These are phyloP conservation scores for Eumeta japonica DNA, from an alignment of 1,140 invertebrate species.

Conservation along the genomic window DNA sequence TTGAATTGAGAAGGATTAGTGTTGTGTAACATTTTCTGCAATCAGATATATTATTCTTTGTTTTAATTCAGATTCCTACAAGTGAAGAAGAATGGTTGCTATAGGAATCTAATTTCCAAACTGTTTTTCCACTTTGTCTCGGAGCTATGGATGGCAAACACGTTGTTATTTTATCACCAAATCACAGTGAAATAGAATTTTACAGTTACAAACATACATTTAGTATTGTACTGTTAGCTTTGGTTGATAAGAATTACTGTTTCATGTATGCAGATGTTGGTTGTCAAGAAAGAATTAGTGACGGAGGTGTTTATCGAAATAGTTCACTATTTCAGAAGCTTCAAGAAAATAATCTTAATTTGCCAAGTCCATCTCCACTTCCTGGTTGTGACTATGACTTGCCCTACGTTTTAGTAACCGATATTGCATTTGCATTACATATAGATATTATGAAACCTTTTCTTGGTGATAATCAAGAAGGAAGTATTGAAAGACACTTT, in stretches of 20 bases:
- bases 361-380: slow-evolving; percentile 22
- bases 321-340: slow-evolving; percentile 12
- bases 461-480: slow-evolving; percentile 18
- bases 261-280: slow-evolving; percentile 20
- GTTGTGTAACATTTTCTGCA: no score
- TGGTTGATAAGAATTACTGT: slow-evolving; percentile 19
- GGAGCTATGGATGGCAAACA: slow-evolving; percentile 23
- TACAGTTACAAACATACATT: slow-evolving; percentile 15
- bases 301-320: slow-evolving; percentile 15
- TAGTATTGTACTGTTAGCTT: slow-evolving; percentile 18
- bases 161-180: no score
- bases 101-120: not conserved
- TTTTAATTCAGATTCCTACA: slow-evolving; percentile 1
- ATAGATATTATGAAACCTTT: slow-evolving; percentile 48
- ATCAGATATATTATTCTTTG: no score
- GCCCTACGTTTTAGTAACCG: slow-evolving; percentile 45
- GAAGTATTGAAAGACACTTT: slow-evolving; percentile 26
- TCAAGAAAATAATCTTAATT: slow-evolving; percentile 12
- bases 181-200: no score
- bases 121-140: slow-evolving; percentile 13
- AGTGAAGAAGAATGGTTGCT: not conserved
- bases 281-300: slow-evolving; percentile 10
- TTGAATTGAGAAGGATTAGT: no score
- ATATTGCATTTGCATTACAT: slow-evolving; percentile 53
- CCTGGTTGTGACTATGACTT: slow-evolving; percentile 16